Percentiles rank a stretch among this genome's conserved stretches.
These are phyloP conservation scores for Penaeus monodon DNA, from an alignment of 2,888 invertebrate species.

Conservation along the genomic window DNA sequence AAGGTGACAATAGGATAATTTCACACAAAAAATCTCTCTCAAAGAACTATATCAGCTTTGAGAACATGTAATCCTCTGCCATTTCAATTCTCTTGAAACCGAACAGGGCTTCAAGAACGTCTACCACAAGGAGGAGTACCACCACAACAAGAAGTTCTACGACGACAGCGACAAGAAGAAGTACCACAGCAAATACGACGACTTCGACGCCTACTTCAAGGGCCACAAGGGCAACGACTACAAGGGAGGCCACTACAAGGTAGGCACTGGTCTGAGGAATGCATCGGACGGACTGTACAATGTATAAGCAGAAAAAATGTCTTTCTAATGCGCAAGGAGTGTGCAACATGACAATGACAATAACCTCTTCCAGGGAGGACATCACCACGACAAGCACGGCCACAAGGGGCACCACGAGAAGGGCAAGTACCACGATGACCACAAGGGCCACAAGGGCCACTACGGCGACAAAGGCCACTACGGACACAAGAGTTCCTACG, in stretches of 20 bases:
- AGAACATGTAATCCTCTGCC: no score
- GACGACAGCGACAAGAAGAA: constrained; percentile 82
- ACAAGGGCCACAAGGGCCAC: constrained; percentile 72
- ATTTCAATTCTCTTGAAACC: background rate
- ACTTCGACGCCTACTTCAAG: constrained; percentile 82
- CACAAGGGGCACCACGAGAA: constrained; percentile 81
- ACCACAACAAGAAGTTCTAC: constrained; percentile 83
- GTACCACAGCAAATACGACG: constrained; percentile 84
- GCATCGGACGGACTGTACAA: background rate
- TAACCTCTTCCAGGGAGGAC: constrained; percentile 54
- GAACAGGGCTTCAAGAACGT: constrained; percentile 83
- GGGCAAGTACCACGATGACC: constrained; percentile 71
- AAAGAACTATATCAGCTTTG: no score
- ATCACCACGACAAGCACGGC: constrained; percentile 66
- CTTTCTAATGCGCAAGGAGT: no score
- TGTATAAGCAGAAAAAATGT: no score
- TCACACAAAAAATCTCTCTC: no score
- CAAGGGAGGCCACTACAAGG: constrained; percentile 68
- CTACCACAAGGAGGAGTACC: constrained; percentile 85
- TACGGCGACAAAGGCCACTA: constrained; percentile 53
- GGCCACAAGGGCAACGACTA: constrained; percentile 79
- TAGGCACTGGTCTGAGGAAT: background rate
- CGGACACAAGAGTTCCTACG: constrained; percentile 40
- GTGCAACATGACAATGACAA: background rate
- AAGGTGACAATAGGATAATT: no score